Percentiles rank a stretch among this genome's conserved stretches.
Evolutionary conservation across 1,140 invertebrate species (phyloP).

Genomic region (Aphaenogaster floridana): DNA sequence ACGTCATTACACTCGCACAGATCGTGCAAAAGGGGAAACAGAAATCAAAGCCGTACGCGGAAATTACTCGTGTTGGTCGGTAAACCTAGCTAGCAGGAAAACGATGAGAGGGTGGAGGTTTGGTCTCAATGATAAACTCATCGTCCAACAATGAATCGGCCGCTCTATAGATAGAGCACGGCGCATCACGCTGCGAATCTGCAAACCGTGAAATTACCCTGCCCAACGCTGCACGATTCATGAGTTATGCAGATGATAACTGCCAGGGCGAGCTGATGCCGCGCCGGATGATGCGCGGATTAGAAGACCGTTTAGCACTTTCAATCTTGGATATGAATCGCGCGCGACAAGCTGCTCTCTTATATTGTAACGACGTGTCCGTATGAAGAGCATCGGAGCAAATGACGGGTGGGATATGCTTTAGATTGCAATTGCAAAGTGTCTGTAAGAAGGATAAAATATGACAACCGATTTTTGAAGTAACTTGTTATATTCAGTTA

Average conservation of each 20-base stretch:
- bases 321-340: conserved; percentile 13
- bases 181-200: conserved; percentile 28
- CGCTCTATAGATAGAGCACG: conserved; percentile 31
- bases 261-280: conserved; percentile 14
- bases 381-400: not conserved
- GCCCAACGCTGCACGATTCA: conserved; percentile 34
- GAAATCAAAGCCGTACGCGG: conserved; percentile 44
- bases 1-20: conserved; percentile 10
- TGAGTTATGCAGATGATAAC: conserved; percentile 57
- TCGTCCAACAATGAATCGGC: conserved; percentile 54
- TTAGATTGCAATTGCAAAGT: not conserved
- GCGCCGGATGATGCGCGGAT: conserved; percentile 21
- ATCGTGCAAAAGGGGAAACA: conserved; percentile 36
- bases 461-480: not conserved
- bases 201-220: conserved; percentile 64
- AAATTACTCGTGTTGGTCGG: conserved; percentile 43
- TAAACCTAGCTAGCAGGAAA: conserved; percentile 31
- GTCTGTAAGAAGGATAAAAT: not conserved
- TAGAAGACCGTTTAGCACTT: conserved; percentile 43
- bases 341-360: not conserved
- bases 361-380: not conserved
- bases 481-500: not conserved
- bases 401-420: not conserved
- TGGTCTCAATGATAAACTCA: conserved; percentile 58
- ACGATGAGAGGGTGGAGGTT: conserved; percentile 29